These are phyloP conservation scores for Hydrozoanthus tunicans DNA, from an alignment of 64 coral and sea anemone species.

Conservation along the genomic window DNA sequence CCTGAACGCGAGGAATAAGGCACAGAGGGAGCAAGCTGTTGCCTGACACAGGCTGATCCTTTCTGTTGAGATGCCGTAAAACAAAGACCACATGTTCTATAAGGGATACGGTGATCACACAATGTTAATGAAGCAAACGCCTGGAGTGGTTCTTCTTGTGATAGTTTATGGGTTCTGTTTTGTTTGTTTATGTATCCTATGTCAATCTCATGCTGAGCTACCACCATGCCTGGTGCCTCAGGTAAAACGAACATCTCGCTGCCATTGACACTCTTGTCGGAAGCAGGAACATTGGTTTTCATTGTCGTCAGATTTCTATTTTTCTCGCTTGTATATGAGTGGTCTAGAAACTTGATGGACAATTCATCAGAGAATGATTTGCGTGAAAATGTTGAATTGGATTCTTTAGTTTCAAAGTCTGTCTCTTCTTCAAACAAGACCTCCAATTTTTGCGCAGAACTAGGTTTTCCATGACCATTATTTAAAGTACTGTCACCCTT, in stretches of 20 bases:
- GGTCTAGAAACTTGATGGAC: neutral
- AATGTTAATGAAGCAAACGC: neutral
- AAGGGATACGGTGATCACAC: constrained; percentile 16
- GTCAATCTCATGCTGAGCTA: neutral
- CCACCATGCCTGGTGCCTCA: neutral
- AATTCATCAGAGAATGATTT: neutral
- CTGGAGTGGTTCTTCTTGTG: neutral
- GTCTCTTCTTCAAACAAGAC: neutral
- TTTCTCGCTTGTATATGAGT: neutral
- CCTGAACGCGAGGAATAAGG: neutral
- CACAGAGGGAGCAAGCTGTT: constrained; percentile 8
- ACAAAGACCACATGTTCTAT: constrained; percentile 11
- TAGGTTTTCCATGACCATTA: neutral
- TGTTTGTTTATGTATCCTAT: neutral
- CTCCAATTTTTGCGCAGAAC: neutral
- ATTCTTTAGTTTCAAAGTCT: neutral
- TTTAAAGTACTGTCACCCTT: constrained; percentile 36
- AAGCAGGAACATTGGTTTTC: too few species aligned
- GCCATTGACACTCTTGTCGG: neutral
- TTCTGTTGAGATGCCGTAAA: neutral
- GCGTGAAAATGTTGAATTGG: neutral
- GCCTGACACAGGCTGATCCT: neutral
- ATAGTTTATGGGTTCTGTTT: neutral
- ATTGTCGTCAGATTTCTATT: neutral
- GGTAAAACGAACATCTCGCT: neutral